Evolutionary conservation across 2,888 invertebrate genomes (phyloP).

Genomic region (Temnothorax rugatulus): DNA sequence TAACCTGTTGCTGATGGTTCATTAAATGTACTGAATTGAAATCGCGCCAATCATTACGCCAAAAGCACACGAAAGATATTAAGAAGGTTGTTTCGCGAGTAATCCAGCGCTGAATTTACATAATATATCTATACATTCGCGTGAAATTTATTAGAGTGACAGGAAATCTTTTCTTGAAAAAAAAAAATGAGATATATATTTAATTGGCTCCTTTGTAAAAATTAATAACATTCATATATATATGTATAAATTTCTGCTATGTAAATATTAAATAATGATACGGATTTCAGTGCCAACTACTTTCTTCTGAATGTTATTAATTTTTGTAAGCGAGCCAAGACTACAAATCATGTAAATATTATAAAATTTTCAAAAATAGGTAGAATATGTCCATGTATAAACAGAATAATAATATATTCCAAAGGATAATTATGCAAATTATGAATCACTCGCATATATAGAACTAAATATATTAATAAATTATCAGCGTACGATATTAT

Average conservation of each 20-base stretch:
- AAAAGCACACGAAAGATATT: neutral
- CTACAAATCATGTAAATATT: neutral
- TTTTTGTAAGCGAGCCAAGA: neutral
- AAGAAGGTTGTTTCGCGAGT: neutral
- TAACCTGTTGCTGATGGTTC: conserved; percentile 33
- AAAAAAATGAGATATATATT: neutral
- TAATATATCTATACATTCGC: neutral
- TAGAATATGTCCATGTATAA: neutral
- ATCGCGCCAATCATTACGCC: conserved; percentile 37
- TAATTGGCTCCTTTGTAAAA: neutral
- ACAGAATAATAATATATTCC: neutral
- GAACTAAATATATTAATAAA: neutral
- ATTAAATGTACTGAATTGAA: conserved; percentile 34
- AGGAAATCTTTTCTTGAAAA: neutral
- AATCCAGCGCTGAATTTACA: neutral
- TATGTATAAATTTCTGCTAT: neutral
- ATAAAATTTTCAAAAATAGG: neutral
- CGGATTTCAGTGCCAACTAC: neutral
- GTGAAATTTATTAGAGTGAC: neutral
- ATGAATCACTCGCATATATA: neutral
- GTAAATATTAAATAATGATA: conserved; percentile 1
- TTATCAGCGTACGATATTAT: neutral
- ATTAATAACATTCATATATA: neutral
- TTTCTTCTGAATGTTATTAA: conserved; percentile 3
- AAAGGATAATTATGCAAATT: neutral